Evolutionary conservation across 2,113 vertebrate genomes (phyloP).

Genomic region (Gorsachius goisagi): DNA sequence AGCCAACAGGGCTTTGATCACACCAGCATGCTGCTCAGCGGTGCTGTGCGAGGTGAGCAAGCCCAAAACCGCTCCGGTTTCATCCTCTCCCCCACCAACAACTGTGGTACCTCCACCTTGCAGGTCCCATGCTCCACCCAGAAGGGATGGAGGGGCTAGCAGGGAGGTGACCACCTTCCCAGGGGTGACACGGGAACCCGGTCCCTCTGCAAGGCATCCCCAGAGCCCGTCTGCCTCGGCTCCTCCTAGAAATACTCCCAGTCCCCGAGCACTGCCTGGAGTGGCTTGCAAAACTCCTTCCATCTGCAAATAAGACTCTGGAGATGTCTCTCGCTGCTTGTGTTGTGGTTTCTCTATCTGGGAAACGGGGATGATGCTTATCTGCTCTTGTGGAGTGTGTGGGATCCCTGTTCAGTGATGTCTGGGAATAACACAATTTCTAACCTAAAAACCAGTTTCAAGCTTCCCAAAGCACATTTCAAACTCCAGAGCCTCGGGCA

Average conservation of each 20-base stretch:
- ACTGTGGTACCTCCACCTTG: rapidly evolving
- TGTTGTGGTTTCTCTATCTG: not conserved
- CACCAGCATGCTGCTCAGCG: not conserved
- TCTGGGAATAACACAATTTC: not conserved
- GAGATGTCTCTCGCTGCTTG: not conserved
- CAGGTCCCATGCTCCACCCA: not conserved
- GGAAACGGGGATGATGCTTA: not conserved
- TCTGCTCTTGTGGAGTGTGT: not conserved
- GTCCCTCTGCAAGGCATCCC: not conserved
- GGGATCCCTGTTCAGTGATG: not conserved
- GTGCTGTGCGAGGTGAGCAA: not conserved
- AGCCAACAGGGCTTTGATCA: not conserved
- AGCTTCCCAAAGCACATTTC: not conserved
- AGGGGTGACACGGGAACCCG: rapidly evolving
- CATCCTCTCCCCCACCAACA: not conserved
- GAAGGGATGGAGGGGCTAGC: not conserved
- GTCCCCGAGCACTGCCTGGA: not conserved
- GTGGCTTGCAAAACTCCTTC: not conserved
- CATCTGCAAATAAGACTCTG: not conserved
- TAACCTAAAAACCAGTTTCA: not conserved
- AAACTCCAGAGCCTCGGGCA: not conserved
- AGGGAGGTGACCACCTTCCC: not conserved
- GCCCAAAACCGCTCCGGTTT: not conserved
- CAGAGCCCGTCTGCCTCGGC: not conserved
- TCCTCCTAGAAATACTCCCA: not conserved